phyloP scores from a whole-genome alignment of 2,888 invertebrate genomes.

The Julus scandinavius region DNA sequence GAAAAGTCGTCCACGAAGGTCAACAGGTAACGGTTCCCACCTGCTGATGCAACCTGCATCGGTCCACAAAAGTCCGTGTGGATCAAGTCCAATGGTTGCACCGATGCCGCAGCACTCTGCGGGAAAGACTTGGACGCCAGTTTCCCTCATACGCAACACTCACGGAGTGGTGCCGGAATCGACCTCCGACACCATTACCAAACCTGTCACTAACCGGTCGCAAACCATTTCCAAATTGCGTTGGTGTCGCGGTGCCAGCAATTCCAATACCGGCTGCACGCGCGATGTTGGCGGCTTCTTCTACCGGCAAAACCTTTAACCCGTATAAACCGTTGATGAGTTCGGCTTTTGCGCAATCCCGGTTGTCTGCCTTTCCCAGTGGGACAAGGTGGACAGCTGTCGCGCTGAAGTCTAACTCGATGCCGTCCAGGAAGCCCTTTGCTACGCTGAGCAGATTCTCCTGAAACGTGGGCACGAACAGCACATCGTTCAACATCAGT shows the following conservation, averaged over 20 bases:
- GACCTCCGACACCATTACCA: background rate
- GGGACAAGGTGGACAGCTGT: background rate
- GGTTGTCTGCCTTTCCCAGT: background rate
- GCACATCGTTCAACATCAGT: background rate
- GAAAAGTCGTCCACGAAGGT: background rate
- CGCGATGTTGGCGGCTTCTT: background rate
- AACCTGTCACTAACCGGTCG: background rate
- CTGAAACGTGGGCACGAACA: background rate
- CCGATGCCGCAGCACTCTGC: background rate
- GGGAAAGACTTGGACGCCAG: background rate
- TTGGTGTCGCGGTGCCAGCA: background rate
- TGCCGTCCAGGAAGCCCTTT: background rate
- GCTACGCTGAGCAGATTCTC: background rate
- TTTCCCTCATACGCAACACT: background rate
- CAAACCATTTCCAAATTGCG: background rate
- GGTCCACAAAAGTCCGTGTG: background rate
- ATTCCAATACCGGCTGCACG: background rate
- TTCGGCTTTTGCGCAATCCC: background rate
- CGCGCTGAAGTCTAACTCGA: background rate
- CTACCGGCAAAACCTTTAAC: background rate
- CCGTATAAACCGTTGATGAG: background rate
- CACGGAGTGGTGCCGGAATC: background rate
- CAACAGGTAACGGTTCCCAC: background rate
- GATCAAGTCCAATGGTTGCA: too few relatives aligned
- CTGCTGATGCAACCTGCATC: background rate